Evolutionary conservation across 2,888 invertebrate genomes (phyloP), one percentile per base, ranked within the genome.

Genomic region (Oscheius sp.): DNA sequence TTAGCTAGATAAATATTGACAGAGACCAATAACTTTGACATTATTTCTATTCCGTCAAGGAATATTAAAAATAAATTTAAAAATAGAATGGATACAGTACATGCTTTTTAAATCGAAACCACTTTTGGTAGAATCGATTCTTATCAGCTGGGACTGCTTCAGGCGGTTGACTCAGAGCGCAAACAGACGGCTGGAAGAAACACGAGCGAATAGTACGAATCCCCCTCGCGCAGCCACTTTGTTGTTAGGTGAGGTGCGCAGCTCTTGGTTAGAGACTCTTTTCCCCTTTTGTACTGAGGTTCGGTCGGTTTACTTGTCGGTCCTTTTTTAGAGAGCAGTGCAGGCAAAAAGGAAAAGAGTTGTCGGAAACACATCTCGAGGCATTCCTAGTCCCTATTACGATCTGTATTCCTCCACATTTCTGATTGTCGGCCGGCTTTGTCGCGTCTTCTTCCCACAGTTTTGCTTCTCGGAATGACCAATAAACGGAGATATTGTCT

Each of bases 101-200:
- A 27, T 9, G 21, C 23, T 49, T 66, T 66, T 66, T 29, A 49
- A 52, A 21, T 25, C 12, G 27, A 66, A 52, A 66, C n/a, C 27
- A n/a, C 29, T 43, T 21, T n/a, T 23, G 12, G 66, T 66, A 55
- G 69, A 69, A 70, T 70, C 70, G 58, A 70, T 70, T 59, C 58
- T 70, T 70, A 70, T 70, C 70, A 70, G 70, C 61, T 70, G 70
- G 59, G 61, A n/a, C 46, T 69, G 69, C 69, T 66, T 66, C 69
- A 58, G 53, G 52, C 35, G 69, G 35, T 43, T 69, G 69, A 69
- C 69, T 69, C 69, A 69, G 45, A 69, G 55, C 29, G 69, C 69
- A 69, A 69, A 69, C 69, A 69, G 9, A 25, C 55, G 56, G 58
- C 21, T 69, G 43, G 69, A 69, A 69, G 56, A 55, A 69, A 56